Base-by-base conservation (phyloP, 2,888 invertebrate species). In the Lutraria lutraria region DNA sequence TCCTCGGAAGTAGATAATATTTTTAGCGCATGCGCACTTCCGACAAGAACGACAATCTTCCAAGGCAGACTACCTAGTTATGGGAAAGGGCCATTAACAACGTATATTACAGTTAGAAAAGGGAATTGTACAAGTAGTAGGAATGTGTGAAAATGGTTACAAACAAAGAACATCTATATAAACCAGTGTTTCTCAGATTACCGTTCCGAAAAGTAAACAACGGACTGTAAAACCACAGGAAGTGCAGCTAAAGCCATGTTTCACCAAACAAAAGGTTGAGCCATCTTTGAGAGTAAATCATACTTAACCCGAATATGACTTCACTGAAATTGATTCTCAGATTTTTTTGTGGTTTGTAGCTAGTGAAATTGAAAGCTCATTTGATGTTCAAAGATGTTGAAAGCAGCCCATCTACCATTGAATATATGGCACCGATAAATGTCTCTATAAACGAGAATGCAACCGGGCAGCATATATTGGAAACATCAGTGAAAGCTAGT, bases 381-480 rank as follows among this genome's bases (percentile, higher is more conserved):
- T 60, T 76, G 84, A 89, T 8, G 21, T 29, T 10, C 86, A 86
- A 63, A 86, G 63, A 31, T 12, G 68, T 21, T 29, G 80, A 81
- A 53, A 60, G 25, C 21, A 72, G 21, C 3, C 21, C 80, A 81
- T 88, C 91, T 10, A 81, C 72, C 52, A 89, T 92, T 6, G 90
- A 89, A 21, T 93, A 92, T 68, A 89, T 91, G 91, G 52, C 89
- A 1, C 90, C 89, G 3, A 43, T 92, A 19, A 87, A 89, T 88
- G 68, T 80, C 19, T 84, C 91, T 12, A 87, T 92, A 16, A 93
- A 86, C 60, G 91, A 92, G 56, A 88, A 80, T 68, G 21, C 91
- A n/a, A 93, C 92, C 15, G 92, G 92, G 0, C 88, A 92, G 31
- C 81, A 93, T 29, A 56, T 93, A 8, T 34, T 93, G 16, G 85